Evolutionary conservation across 2,797 vertebrate species (phyloP).

Genomic region (Helarctos malayanus): DNA sequence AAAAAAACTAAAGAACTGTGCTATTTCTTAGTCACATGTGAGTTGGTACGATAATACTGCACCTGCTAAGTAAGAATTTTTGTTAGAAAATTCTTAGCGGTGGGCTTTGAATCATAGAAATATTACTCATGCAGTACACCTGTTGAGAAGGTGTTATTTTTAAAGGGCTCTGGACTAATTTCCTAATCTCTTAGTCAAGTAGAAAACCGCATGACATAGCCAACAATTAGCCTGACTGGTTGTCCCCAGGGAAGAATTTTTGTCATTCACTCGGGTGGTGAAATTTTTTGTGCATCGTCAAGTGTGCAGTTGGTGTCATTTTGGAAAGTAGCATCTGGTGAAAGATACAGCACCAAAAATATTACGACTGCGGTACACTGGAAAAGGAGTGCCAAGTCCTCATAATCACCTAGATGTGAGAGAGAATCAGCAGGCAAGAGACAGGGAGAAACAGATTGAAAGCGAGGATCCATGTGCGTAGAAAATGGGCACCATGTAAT

Average conservation of each 20-base stretch:
- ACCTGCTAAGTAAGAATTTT: background rate
- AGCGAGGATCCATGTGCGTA: background rate
- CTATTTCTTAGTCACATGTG: constrained; percentile 1
- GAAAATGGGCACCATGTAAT: background rate
- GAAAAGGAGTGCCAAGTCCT: background rate
- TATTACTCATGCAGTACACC: background rate
- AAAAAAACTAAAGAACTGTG: background rate
- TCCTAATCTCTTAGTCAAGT: background rate
- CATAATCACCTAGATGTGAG: background rate
- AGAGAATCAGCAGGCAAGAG: background rate
- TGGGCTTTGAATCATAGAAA: background rate
- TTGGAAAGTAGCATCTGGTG: constrained; percentile 53
- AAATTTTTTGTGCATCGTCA: background rate
- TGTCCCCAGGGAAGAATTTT: constrained; percentile 11
- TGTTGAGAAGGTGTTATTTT: background rate
- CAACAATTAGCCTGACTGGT: background rate
- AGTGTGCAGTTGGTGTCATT: constrained; percentile 23
- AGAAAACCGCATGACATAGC: background rate
- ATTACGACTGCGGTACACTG: background rate
- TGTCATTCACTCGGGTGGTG: background rate
- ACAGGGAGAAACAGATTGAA: background rate
- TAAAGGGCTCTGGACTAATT: background rate
- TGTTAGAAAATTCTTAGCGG: constrained; percentile 17
- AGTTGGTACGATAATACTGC: constrained; percentile 1
- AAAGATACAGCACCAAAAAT: background rate